Conservation (phyloP, 2,797 vertebrate genomes). For the Ispidina picta region DNA sequence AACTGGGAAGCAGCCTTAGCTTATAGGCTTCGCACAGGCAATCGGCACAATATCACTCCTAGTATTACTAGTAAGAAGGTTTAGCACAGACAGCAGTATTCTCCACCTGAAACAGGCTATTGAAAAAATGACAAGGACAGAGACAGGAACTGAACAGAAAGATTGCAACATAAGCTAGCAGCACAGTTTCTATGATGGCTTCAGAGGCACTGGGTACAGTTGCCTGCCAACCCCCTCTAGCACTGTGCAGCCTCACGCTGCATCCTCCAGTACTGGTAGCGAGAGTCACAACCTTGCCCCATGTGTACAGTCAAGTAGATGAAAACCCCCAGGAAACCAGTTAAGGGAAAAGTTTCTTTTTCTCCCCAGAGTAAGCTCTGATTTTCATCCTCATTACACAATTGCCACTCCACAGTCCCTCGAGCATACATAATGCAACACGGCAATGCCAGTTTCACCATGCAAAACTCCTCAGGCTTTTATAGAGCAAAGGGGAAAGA, state of each 20-base stretch:
- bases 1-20: neutral
- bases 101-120: neutral
- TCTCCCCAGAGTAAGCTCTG: neutral
- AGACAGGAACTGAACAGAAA: neutral
- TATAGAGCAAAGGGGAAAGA: neutral
- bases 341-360: neutral
- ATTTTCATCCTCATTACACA: conserved; percentile 45
- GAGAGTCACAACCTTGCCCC: neutral
- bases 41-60: neutral
- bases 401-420: neutral
- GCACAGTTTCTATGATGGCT: neutral
- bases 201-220: neutral
- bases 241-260: neutral
- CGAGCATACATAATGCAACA: conserved; percentile 5
- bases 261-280: neutral
- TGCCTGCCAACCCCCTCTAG: neutral
- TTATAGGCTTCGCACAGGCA: neutral
- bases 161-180: neutral
- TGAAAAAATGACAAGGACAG: neutral
- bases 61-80: neutral
- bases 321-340: neutral
- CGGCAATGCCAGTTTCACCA: neutral
- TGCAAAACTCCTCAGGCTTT: conserved; percentile 8
- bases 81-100: neutral
- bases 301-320: rapidly evolving